Conservation (phyloP, 2,888 invertebrate genomes). For the Agriopis leucophaearia region DNA sequence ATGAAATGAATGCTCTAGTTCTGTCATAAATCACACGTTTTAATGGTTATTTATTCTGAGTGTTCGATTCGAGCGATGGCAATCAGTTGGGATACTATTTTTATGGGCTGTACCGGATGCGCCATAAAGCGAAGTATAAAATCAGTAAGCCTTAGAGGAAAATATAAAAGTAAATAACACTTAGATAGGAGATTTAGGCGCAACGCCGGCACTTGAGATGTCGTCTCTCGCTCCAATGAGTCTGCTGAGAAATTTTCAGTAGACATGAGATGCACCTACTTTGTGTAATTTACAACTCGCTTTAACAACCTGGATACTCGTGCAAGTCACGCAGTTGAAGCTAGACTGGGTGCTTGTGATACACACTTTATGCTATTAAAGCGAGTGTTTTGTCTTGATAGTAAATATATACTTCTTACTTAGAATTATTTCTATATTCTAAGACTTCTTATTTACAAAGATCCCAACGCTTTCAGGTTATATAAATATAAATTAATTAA, state of each 20-base stretch:
- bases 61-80: constrained; percentile 73
- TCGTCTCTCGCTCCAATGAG: constrained; percentile 62
- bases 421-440: no score
- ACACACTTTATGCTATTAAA: not conserved
- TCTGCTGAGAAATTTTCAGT: constrained; percentile 55
- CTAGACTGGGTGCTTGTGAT: constrained; percentile 12
- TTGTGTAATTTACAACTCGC: constrained; percentile 53
- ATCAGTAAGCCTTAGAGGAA: constrained; percentile 77
- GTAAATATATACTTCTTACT: not conserved
- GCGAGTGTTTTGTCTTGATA: constrained; percentile 5
- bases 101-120: constrained; percentile 80
- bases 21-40: constrained; percentile 70
- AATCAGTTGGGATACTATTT: constrained; percentile 81
- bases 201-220: constrained; percentile 56
- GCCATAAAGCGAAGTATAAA: constrained; percentile 81
- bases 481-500: no score
- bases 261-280: constrained; percentile 58
- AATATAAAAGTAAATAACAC: constrained; percentile 83
- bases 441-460: no score
- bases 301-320: constrained; percentile 21
- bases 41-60: constrained; percentile 77
- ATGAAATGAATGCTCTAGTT: constrained; percentile 59
- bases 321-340: constrained; percentile 1
- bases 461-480: no score
- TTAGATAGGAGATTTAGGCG: constrained; percentile 76